Conservation (phyloP, 2,797 vertebrate genomes). For the Pyrocephalus nanus region DNA sequence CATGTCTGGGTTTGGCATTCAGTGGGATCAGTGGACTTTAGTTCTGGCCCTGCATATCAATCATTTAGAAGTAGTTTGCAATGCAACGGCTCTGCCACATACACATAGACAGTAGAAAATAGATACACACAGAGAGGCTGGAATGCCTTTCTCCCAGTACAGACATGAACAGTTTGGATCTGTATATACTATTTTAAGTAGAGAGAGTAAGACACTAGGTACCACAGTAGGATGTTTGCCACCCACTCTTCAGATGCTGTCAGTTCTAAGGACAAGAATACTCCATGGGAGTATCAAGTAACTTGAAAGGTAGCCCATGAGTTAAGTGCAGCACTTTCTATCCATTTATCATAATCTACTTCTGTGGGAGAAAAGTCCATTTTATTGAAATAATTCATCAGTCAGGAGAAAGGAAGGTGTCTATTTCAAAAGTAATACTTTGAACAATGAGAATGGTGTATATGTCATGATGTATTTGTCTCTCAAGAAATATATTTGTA, state of each 20-base stretch:
- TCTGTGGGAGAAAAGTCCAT: not conserved
- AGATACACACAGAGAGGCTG: too few relatives aligned
- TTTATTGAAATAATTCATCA: constrained; percentile 30
- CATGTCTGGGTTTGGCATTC: not conserved
- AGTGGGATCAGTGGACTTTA: not conserved
- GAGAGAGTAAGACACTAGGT: not conserved
- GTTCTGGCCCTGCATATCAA: not conserved
- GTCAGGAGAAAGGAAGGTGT: not conserved
- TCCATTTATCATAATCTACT: not conserved
- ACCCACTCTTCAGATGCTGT: not conserved
- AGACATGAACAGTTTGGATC: not conserved
- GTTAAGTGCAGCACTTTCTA: not conserved
- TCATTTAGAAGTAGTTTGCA: not conserved
- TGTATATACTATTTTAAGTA: not conserved
- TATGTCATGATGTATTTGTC: not conserved
- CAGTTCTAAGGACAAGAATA: not conserved
- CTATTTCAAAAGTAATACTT: constrained; percentile 9
- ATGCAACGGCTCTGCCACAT: not conserved
- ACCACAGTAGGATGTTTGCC: not conserved
- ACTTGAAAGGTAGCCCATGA: not conserved
- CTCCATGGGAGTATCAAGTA: not conserved
- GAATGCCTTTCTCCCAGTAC: not conserved
- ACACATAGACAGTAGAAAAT: too few relatives aligned
- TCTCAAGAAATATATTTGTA: not conserved
- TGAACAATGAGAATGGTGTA: not conserved